Evolutionary conservation across 2,888 invertebrate genomes (phyloP).

Genomic region (Agrochola macilenta): DNA sequence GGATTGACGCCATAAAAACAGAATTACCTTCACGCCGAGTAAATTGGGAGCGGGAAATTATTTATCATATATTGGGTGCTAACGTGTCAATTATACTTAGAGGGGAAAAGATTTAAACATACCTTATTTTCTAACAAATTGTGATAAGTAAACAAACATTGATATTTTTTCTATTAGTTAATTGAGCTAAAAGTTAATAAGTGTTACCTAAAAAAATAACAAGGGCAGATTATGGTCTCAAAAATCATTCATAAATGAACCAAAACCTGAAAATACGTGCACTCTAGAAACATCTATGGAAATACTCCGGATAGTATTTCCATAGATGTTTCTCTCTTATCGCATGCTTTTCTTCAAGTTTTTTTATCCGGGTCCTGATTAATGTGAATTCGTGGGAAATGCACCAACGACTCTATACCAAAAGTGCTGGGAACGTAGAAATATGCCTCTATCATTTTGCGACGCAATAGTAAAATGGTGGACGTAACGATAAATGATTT

Average conservation of each 20-base stretch:
- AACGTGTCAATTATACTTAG: conserved; percentile 36
- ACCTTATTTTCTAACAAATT: neutral
- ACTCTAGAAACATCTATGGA: no score
- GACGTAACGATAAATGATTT: neutral
- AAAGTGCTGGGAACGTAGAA: neutral
- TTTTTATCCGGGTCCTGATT: neutral
- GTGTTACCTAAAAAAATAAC: neutral
- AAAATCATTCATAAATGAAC: neutral
- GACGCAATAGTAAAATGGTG: neutral
- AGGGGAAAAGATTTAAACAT: conserved; percentile 4
- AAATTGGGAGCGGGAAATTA: conserved; percentile 65
- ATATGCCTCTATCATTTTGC: neutral
- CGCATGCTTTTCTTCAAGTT: neutral
- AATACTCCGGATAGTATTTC: no score
- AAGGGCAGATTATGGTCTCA: neutral
- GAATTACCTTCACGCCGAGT: conserved; percentile 67
- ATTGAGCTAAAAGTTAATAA: neutral
- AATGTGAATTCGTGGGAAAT: neutral
- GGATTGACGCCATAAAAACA: conserved; percentile 84
- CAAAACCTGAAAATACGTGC: neutral
- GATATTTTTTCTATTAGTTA: neutral
- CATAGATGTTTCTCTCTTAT: neutral
- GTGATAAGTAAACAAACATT: no score
- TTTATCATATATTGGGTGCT: conserved; percentile 44
- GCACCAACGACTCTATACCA: neutral